Evolutionary conservation across 2,797 vertebrate genomes (phyloP).

Genomic region (Scyliorhinus canicula): DNA sequence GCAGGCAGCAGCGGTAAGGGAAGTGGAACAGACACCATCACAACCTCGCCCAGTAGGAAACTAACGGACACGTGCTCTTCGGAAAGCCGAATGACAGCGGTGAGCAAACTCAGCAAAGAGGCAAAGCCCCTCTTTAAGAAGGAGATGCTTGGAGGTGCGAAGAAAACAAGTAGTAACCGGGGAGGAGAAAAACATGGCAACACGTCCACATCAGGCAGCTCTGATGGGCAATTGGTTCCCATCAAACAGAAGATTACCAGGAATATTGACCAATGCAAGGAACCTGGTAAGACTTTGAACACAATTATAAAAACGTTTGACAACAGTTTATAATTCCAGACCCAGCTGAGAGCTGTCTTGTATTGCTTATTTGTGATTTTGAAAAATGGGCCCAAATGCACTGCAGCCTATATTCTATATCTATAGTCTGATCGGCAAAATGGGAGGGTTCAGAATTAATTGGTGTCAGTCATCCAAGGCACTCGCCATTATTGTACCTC

Average conservation of each 20-base stretch:
- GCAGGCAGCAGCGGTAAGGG: too few relatives aligned
- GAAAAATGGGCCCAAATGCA: background rate
- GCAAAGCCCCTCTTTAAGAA: background rate
- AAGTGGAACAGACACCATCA: background rate
- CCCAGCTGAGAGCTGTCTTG: background rate
- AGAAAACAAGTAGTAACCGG: background rate
- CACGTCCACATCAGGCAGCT: background rate
- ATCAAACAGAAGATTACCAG: background rate
- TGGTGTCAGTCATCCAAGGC: background rate
- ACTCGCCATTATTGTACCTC: background rate
- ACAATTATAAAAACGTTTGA: background rate
- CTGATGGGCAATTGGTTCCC: background rate
- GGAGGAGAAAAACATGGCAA: background rate
- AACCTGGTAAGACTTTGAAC: background rate
- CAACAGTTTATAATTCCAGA: background rate
- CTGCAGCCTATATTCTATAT: background rate
- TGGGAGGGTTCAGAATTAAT: background rate
- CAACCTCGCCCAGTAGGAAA: too few relatives aligned
- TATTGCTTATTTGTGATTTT: background rate
- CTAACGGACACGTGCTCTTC: too few relatives aligned
- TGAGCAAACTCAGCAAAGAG: background rate
- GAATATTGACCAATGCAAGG: background rate
- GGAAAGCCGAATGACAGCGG: background rate
- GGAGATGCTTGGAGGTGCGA: background rate
- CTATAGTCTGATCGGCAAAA: background rate